Evolutionary conservation across 2,113 vertebrate species (phyloP).

Genomic region (Eubucco bourcierii): DNA sequence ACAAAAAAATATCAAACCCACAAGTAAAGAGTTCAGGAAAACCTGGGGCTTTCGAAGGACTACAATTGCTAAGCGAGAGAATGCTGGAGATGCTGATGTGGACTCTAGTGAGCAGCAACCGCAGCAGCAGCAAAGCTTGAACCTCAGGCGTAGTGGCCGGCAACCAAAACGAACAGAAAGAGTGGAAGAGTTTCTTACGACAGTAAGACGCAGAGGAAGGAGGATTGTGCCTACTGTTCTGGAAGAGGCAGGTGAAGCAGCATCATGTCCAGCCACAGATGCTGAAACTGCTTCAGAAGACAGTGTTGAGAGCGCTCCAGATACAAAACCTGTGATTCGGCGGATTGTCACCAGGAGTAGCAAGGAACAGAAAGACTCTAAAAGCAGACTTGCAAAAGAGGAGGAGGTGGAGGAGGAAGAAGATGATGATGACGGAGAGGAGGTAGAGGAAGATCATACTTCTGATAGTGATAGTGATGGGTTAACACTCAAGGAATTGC

Average conservation of each 20-base stretch:
- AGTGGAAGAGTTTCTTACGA: constrained; percentile 93
- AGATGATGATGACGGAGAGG: constrained; percentile 10
- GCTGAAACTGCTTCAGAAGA: constrained; percentile 86
- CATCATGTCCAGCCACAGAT: constrained; percentile 78
- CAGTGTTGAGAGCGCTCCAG: constrained; percentile 87
- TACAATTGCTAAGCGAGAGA: constrained; percentile 89
- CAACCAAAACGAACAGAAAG: constrained; percentile 79
- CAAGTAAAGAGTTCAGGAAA: constrained; percentile 86
- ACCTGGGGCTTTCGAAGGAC: constrained; percentile 95
- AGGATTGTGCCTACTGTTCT: constrained; percentile 71
- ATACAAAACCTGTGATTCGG: constrained; percentile 68
- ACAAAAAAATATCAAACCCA: constrained; percentile 76
- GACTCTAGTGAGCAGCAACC: constrained; percentile 67
- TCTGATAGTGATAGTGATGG: constrained; percentile 86
- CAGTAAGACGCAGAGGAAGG: constrained; percentile 76
- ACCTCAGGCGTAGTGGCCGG: constrained; percentile 80
- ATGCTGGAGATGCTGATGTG: constrained; percentile 77
- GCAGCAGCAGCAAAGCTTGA: constrained; percentile 63
- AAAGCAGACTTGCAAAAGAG: neutral
- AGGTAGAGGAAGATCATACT: constrained; percentile 67
- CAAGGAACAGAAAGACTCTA: constrained; percentile 22
- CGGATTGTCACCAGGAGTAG: neutral
- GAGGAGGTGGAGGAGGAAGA: constrained; percentile 52
- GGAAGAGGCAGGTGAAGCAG: constrained; percentile 78
- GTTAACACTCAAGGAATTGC: constrained; percentile 85